phyloP scores from a whole-genome alignment of 2,888 invertebrate species.

The Caenorhabditis uteleia region DNA sequence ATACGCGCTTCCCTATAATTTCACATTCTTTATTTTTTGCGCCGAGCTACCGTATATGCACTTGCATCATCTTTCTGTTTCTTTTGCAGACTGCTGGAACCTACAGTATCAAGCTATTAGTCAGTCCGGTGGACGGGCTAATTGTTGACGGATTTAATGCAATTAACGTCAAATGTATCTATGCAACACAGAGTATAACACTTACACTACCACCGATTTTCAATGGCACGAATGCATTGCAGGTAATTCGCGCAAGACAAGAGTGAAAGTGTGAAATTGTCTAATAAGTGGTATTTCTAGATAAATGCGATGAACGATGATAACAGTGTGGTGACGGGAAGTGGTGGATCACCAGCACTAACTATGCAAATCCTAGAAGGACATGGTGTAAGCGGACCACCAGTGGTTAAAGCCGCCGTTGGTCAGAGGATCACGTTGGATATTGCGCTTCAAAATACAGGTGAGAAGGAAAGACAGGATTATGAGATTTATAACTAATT shows the following conservation, averaged over 20 bases:
- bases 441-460: constrained; percentile 62
- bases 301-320: constrained; percentile 41
- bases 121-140: constrained; percentile 59
- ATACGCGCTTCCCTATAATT: no score
- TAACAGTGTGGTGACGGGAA: constrained; percentile 61
- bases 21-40: no score
- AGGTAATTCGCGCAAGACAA: constrained; percentile 22
- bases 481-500: constrained; percentile 3
- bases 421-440: constrained; percentile 67
- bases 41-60: background rate
- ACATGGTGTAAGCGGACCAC: constrained; percentile 61
- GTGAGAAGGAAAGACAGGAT: constrained; percentile 48
- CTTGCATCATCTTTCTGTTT: background rate
- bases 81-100: constrained; percentile 44
- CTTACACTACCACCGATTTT: constrained; percentile 58
- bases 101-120: constrained; percentile 53
- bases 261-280: background rate
- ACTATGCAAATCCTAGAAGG: constrained; percentile 64
- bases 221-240: constrained; percentile 49
- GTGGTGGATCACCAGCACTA: constrained; percentile 59
- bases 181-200: constrained; percentile 60
- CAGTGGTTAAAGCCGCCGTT: constrained; percentile 58
- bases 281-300: constrained; percentile 4
- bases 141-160: constrained; percentile 61
- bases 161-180: constrained; percentile 57